A percentile compares a stretch with the other conserved stretches of the same genome.
phyloP scores from a whole-genome alignment of 2,797 vertebrate genomes.

The Poliocrania exsul region DNA sequence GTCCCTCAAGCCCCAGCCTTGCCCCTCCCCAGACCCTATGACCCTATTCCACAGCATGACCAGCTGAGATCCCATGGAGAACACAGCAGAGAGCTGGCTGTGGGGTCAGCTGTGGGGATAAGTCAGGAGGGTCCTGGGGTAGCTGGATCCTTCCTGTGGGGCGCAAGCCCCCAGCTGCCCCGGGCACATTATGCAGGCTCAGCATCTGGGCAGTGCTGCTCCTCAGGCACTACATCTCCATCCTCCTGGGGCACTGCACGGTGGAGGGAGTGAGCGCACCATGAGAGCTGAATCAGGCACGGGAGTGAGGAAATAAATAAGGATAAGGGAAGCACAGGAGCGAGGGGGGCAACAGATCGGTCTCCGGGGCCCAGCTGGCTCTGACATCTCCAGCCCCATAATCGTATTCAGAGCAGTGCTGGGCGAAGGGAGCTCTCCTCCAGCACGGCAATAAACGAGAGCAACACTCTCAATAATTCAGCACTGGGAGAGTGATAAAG shows the following conservation, averaged over 20 bases:
- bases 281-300: neutral
- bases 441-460: constrained; percentile 44
- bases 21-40: rapidly evolving
- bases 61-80: rapidly evolving
- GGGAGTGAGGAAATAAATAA: neutral
- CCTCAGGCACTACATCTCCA: neutral
- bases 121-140: neutral
- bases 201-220: neutral
- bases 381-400: neutral
- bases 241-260: neutral
- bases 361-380: neutral
- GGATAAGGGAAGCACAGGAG: neutral
- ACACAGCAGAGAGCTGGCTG: rapidly evolving
- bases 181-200: rapidly evolving
- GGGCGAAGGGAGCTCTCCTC: constrained; percentile 6
- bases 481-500: constrained; percentile 40
- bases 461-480: constrained; percentile 66
- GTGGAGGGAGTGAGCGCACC: neutral
- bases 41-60: neutral
- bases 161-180: rapidly evolving
- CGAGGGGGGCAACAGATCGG: neutral
- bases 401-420: constrained; percentile 23
- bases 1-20: neutral
- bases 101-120: rapidly evolving
- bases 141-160: rapidly evolving